Evolutionary conservation across 2,888 invertebrate genomes (phyloP).

Genomic region (Pandemis cinnamomeana): DNA sequence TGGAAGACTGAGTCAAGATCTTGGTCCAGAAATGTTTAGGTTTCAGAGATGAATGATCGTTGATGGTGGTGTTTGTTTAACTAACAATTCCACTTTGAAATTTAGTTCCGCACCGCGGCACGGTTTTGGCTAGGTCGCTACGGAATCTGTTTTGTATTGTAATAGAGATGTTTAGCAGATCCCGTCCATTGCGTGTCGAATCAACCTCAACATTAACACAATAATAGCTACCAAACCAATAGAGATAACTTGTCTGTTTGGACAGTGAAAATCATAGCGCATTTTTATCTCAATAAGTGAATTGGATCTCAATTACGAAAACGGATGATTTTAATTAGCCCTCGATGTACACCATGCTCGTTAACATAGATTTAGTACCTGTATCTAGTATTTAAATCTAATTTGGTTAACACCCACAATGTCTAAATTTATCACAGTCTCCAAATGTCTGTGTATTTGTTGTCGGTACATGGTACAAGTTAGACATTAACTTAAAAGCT

Average conservation of each 20-base stretch:
- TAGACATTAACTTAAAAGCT: too few species aligned
- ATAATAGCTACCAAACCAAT: neutral
- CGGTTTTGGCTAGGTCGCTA: constrained; percentile 16
- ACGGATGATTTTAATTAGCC: too few species aligned
- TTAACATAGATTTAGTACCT: too few species aligned
- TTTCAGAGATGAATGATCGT: constrained; percentile 29
- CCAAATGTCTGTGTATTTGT: too few species aligned
- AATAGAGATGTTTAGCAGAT: constrained; percentile 21
- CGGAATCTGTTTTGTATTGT: constrained; percentile 25
- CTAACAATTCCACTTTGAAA: constrained; percentile 39
- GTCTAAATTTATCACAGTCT: too few species aligned
- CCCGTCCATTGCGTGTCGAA: constrained; percentile 9
- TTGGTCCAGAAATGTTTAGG: constrained; percentile 29
- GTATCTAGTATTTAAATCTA: too few species aligned
- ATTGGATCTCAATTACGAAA: neutral
- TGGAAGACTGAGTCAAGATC: constrained; percentile 17
- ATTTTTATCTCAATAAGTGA: neutral
- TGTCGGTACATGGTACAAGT: too few species aligned
- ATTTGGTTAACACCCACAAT: too few species aligned
- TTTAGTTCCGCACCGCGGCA: constrained; percentile 32
- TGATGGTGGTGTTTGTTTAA: constrained; percentile 29
- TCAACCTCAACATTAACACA: constrained; percentile 2
- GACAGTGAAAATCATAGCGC: neutral
- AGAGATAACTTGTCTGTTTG: neutral
- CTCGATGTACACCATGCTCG: too few species aligned